These are phyloP conservation scores for Liasis olivaceus DNA, from an alignment of 2,797 vertebrate species.

Conservation along the genomic window DNA sequence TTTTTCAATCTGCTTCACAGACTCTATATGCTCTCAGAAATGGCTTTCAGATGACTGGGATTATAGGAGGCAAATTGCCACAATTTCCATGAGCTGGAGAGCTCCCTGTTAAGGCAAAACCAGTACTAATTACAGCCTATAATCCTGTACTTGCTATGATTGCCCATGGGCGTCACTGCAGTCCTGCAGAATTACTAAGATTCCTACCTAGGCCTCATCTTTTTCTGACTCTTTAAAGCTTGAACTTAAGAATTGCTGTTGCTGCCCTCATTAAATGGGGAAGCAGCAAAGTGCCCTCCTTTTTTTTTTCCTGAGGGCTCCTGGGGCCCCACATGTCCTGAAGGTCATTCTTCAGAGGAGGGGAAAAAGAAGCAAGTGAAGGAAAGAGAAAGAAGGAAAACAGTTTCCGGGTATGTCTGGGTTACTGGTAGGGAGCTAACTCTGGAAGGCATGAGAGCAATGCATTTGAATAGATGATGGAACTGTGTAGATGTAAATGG, in stretches of 20 bases:
- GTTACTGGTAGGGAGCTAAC: not conserved
- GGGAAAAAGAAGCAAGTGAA: no score
- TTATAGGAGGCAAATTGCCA: not conserved
- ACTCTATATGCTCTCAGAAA: no score
- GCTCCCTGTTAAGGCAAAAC: not conserved
- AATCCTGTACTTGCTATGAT: not conserved
- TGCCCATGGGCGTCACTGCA: not conserved
- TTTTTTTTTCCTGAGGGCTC: no score
- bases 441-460: not conserved
- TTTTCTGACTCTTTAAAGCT: not conserved
- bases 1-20: not conserved
- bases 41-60: not conserved
- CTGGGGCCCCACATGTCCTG: not conserved
- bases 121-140: not conserved
- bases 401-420: not conserved
- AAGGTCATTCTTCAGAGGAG: not conserved
- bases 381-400: not conserved
- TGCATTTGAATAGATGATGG: not conserved
- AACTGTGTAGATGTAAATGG: not conserved
- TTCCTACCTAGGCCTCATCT: not conserved
- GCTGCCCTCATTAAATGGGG: not conserved
- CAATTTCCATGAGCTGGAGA: not conserved
- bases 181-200: no score
- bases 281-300: not conserved
- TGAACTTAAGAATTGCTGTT: not conserved